Percentiles rank a stretch among this genome's conserved stretches.
Conservation (phyloP, 2,797 vertebrate genomes). For the Paguma larvata region DNA sequence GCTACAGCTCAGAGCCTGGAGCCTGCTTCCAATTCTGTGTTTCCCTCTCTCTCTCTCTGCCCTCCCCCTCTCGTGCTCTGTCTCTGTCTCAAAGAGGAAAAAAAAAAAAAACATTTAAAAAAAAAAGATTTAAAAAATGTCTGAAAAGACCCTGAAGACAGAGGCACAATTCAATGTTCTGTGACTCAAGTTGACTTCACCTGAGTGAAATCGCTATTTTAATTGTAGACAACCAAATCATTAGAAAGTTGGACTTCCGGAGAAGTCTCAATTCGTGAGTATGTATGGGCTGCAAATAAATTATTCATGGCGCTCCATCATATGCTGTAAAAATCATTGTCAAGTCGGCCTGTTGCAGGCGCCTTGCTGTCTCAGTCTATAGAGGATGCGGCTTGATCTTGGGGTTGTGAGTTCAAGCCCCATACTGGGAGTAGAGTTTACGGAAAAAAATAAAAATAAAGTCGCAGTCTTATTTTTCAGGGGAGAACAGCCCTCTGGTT, state of each 20-base stretch:
- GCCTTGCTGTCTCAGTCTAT: background rate
- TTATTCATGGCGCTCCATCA: accelerated
- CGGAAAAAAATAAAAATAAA: background rate
- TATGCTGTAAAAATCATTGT: background rate
- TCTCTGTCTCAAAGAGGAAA: too few species aligned
- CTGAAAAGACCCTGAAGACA: background rate
- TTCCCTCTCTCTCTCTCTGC: too few species aligned
- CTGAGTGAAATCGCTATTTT: background rate
- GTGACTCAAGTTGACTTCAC: background rate
- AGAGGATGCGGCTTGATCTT: background rate
- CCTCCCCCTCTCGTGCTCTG: too few species aligned
- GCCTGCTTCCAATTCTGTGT: too few species aligned
- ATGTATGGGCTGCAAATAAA: background rate
- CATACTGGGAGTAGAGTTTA: background rate
- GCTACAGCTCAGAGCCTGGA: too few species aligned
- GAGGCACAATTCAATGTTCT: background rate
- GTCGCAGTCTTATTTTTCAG: accelerated
- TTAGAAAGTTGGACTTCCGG: too few species aligned
- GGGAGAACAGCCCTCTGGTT: background rate
- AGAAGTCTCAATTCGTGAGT: too few species aligned
- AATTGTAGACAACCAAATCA: background rate
- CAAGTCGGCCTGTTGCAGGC: too few species aligned
- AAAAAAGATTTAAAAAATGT: background rate
- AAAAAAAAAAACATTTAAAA: too few species aligned
- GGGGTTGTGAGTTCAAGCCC: background rate